phyloP scores from a whole-genome alignment of 1,140 invertebrate species.

The Tetramorium alpestre region DNA sequence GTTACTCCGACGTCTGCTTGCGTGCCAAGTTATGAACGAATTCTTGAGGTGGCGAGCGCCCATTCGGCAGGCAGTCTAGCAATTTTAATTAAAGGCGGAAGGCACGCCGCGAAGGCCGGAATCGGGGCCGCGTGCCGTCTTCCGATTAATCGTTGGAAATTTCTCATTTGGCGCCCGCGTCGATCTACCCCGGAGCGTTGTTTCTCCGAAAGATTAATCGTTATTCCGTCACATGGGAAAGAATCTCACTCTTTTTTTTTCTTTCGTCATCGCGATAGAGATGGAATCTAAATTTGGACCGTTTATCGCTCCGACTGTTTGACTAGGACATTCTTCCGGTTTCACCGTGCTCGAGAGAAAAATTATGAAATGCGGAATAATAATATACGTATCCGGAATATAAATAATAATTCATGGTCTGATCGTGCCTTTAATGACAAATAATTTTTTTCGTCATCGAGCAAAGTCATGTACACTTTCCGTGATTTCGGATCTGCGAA shows the following conservation, averaged over 20 bases:
- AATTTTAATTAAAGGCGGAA: slow-evolving; percentile 81
- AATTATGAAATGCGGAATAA: neutral
- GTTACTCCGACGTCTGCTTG: neutral
- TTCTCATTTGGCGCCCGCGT: slow-evolving; percentile 28
- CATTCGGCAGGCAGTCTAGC: slow-evolving; percentile 74
- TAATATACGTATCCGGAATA: too few relatives aligned
- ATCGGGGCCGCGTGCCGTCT: slow-evolving; percentile 4
- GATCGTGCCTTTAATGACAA: neutral
- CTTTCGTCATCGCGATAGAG: neutral
- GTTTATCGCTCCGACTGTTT: slow-evolving; percentile 5
- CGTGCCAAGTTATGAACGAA: slow-evolving; percentile 79
- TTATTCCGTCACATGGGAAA: neutral
- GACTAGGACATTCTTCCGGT: neutral
- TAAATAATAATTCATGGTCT: neutral
- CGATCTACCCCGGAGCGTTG: slow-evolving; percentile 12
- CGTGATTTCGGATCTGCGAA: neutral
- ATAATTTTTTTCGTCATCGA: neutral
- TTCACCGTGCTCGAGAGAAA: neutral
- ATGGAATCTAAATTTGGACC: neutral
- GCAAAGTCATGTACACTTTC: neutral
- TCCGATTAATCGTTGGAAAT: slow-evolving; percentile 46
- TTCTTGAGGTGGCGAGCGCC: slow-evolving; percentile 73
- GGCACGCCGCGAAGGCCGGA: slow-evolving; percentile 8
- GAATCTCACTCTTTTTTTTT: neutral
- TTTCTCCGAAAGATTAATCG: slow-evolving; percentile 14